These are phyloP conservation scores for Hydriomena furcata DNA, from an alignment of 2,888 invertebrate species.

Conservation along the genomic window DNA sequence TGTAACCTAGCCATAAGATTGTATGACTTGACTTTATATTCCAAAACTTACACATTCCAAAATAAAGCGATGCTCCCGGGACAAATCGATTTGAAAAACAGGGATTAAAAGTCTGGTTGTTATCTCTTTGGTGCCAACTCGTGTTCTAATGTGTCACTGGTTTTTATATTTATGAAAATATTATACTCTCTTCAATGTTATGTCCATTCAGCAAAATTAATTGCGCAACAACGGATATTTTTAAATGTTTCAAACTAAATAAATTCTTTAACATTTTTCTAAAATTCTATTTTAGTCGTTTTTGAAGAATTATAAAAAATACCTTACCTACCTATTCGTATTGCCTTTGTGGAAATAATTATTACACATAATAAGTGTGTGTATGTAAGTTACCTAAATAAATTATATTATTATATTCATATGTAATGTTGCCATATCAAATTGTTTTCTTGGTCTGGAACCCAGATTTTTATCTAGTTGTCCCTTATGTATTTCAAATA, in stretches of 20 bases:
- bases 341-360: slow-evolving; percentile 51
- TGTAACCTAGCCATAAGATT: background rate
- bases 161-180: background rate
- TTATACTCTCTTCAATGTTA: background rate
- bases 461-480: slow-evolving; percentile 77
- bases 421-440: slow-evolving; percentile 79
- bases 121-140: slow-evolving; percentile 23
- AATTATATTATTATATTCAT: slow-evolving; percentile 53
- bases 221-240: slow-evolving; percentile 13
- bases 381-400: no score
- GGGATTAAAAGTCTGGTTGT: slow-evolving; percentile 3
- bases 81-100: background rate
- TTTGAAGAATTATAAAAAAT: slow-evolving; percentile 49
- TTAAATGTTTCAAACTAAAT: slow-evolving; percentile 36
- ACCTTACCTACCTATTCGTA: slow-evolving; percentile 47
- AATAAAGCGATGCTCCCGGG: background rate
- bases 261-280: slow-evolving; percentile 50
- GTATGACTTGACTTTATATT: slow-evolving; percentile 2
- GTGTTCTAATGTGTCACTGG: slow-evolving; percentile 2
- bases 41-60: slow-evolving; percentile 27
- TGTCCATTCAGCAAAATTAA: background rate
- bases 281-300: slow-evolving; percentile 55
- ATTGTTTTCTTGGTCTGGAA: slow-evolving; percentile 74
- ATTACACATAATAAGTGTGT: slow-evolving; percentile 51
- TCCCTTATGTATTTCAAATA: slow-evolving; percentile 76